Percentiles rank a stretch among this genome's conserved stretches.
Conservation (phyloP, 2,113 vertebrate genomes). For the Phocoena phocoena region DNA sequence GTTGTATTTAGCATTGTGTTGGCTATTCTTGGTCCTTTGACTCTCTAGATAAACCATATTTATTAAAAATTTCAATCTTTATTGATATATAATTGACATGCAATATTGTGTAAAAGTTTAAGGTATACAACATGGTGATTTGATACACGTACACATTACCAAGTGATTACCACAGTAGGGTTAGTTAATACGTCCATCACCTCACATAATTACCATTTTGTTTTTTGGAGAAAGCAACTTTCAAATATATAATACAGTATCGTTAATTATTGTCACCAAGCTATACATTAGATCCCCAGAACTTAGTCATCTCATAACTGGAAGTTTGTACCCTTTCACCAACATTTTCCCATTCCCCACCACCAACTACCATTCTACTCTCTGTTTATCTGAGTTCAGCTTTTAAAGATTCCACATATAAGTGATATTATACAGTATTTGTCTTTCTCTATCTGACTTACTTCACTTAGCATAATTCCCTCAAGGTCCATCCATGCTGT, state of each 20-base stretch:
- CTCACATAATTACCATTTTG: not conserved
- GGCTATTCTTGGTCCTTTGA: not conserved
- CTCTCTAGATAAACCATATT: not conserved
- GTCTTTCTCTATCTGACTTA: not conserved
- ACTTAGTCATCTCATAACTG: not conserved
- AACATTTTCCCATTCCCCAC: not conserved
- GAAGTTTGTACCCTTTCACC: not conserved
- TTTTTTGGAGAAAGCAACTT: not conserved
- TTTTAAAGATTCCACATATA: not conserved
- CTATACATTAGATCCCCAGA: not conserved
- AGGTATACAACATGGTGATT: not conserved
- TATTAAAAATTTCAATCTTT: not conserved
- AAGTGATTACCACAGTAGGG: not conserved
- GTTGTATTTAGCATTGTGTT: not conserved
- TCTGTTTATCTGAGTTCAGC: not conserved
- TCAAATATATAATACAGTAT: not conserved
- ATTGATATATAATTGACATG: not conserved
- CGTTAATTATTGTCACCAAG: not conserved
- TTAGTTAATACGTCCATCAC: not conserved
- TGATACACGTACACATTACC: not conserved
- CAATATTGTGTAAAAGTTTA: not conserved
- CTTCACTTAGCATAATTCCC: not conserved
- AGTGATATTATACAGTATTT: not conserved
- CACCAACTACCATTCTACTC: not conserved
- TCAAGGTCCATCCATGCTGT: not conserved